Conservation (phyloP, 2,888 invertebrate species). For the Petrophora chlorosata region DNA sequence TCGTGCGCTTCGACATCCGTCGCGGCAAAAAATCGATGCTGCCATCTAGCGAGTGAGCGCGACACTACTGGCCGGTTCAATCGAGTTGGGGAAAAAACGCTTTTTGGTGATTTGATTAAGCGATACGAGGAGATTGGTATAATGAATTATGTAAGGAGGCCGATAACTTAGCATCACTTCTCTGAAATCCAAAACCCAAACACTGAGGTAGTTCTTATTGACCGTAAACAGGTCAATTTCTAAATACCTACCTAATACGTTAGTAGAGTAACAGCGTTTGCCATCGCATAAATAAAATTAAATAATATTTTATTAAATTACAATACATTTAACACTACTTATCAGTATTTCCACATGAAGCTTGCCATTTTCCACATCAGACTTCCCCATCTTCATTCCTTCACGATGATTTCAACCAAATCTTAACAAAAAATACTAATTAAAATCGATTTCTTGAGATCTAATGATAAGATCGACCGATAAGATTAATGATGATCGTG, state of each 20-base stretch:
- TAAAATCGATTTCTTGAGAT: constrained; percentile 12
- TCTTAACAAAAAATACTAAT: constrained; percentile 24
- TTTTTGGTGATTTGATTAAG: constrained; percentile 35
- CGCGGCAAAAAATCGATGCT: constrained; percentile 68
- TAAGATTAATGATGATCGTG: not conserved
- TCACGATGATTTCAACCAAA: not conserved
- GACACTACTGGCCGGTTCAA: constrained; percentile 51
- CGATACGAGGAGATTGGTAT: constrained; percentile 27
- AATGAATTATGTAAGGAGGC: constrained; percentile 34
- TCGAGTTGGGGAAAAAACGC: constrained; percentile 30
- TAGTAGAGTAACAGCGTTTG: no score
- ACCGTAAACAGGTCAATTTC: no score
- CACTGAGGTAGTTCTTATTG: no score
- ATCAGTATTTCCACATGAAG: no score
- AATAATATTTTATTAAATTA: not conserved
- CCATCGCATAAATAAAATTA: not conserved
- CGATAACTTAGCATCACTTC: constrained; percentile 5
- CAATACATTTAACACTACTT: not conserved
- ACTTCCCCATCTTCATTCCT: constrained; percentile 1
- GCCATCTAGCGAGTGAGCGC: constrained; percentile 70
- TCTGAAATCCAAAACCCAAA: not conserved
- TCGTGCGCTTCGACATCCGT: constrained; percentile 81
- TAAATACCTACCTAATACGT: no score
- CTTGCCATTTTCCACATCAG: no score
- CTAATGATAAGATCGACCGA: constrained; percentile 6